Conservation (phyloP, 2,113 vertebrate genomes). For the Loxodonta africana region DNA sequence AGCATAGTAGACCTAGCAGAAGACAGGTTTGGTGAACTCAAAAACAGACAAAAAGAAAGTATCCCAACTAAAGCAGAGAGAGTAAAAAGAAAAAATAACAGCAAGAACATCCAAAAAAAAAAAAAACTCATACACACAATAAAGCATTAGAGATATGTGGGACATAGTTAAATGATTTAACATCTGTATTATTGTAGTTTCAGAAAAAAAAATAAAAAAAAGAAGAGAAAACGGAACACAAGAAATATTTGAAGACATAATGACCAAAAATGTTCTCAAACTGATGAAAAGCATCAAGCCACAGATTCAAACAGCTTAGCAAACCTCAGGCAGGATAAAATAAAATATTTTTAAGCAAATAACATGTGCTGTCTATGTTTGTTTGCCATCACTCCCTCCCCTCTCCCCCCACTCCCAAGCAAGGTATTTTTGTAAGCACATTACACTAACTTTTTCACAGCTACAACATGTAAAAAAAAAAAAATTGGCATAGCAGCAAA, state of each 20-base stretch:
- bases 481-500: no score
- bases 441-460: no score
- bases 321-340: slow-evolving; percentile 25
- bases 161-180: not conserved
- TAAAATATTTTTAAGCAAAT: not conserved
- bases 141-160: not conserved
- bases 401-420: no score
- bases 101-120: no score
- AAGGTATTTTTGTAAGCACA: no score
- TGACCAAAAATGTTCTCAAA: slow-evolving; percentile 17
- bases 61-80: not conserved
- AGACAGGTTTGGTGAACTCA: not conserved
- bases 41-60: not conserved
- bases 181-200: not conserved
- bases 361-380: no score
- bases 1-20: not conserved
- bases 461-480: no score
- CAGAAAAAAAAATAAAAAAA: not conserved
- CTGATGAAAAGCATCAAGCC: slow-evolving; percentile 33
- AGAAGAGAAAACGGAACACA: not conserved
- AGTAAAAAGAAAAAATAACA: not conserved
- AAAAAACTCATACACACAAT: not conserved
- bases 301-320: slow-evolving; percentile 23
- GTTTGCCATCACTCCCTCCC: no score
- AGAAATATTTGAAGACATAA: not conserved